A percentile compares a stretch with the other conserved stretches of the same genome.
These are phyloP conservation scores for Colostygia pectinataria DNA, from an alignment of 2,888 invertebrate species.

Conservation along the genomic window DNA sequence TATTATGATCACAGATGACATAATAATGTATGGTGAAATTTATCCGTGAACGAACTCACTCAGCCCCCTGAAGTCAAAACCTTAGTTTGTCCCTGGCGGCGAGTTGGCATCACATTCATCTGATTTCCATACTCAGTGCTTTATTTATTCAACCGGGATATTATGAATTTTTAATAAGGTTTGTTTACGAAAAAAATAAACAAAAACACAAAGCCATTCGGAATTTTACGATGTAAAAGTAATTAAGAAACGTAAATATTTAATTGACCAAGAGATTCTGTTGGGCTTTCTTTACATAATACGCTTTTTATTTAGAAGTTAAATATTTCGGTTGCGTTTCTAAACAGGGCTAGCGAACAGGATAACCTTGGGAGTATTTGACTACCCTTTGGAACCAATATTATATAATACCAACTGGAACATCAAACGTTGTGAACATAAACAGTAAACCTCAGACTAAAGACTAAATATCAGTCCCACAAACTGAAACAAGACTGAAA, in stretches of 20 bases:
- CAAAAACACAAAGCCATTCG: slow-evolving; percentile 5
- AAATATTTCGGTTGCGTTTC: neutral
- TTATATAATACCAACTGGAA: no score
- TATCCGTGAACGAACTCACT: no score
- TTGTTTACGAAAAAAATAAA: slow-evolving; percentile 17
- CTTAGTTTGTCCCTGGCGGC: slow-evolving; percentile 8
- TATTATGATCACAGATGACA: no score
- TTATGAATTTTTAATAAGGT: slow-evolving; percentile 35
- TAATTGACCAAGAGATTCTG: slow-evolving; percentile 2
- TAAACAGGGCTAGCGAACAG: neutral
- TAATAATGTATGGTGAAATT: no score
- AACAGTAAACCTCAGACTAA: neutral
- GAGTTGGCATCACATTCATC: slow-evolving; percentile 30
- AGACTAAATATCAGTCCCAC: no score
- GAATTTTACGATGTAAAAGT: slow-evolving; percentile 7
- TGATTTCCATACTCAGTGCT: slow-evolving; percentile 28
- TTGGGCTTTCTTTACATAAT: neutral
- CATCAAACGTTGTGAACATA: neutral
- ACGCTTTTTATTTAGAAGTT: neutral
- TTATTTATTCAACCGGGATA: slow-evolving; percentile 33
- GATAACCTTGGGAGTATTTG: neutral
- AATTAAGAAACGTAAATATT: slow-evolving; percentile 9
- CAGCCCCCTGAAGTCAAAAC: neutral
- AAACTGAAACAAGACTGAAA: no score
- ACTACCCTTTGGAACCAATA: no score